Percentiles rank a stretch among this genome's conserved stretches.
Evolutionary conservation across 2,888 invertebrate species (phyloP).

Genomic region (Acrobasis suavella): DNA sequence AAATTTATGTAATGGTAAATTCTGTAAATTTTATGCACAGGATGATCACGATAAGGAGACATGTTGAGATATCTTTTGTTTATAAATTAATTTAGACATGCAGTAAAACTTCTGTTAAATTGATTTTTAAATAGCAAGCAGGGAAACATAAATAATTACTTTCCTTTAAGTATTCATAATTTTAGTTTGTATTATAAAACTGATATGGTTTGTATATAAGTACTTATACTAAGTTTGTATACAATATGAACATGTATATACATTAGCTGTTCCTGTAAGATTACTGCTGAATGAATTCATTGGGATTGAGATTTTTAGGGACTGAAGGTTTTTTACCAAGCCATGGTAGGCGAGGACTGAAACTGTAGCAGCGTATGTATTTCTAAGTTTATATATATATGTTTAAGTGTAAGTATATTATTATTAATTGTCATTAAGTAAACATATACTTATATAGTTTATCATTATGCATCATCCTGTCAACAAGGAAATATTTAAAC

Average conservation of each 20-base stretch:
- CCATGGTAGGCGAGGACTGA: slow-evolving; percentile 5
- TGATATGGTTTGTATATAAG: slow-evolving; percentile 8
- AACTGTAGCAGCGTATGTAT: slow-evolving; percentile 12
- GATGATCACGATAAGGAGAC: slow-evolving; percentile 10
- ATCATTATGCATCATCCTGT: neutral
- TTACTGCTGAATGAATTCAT: slow-evolving; percentile 20
- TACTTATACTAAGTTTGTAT: slow-evolving; percentile 1
- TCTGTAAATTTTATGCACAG: neutral
- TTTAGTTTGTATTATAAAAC: neutral
- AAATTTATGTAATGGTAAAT: neutral
- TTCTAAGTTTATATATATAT: neutral
- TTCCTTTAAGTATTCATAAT: neutral
- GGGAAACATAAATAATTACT: neutral
- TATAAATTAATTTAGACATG: neutral
- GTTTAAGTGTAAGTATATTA: slow-evolving; percentile 27
- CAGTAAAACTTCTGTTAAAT: slow-evolving; percentile 3
- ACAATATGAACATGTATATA: slow-evolving; percentile 18
- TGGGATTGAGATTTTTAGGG: neutral
- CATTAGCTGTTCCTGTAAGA: slow-evolving; percentile 29
- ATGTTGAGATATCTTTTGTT: neutral
- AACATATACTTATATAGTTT: neutral
- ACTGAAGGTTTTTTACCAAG: neutral
- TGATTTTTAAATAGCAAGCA: neutral
- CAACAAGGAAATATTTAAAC: neutral
- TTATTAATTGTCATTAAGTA: neutral